Evolutionary conservation across 2,113 vertebrate species (phyloP), one percentile per base, ranked within the genome.

Genomic region (Lagopus muta): DNA sequence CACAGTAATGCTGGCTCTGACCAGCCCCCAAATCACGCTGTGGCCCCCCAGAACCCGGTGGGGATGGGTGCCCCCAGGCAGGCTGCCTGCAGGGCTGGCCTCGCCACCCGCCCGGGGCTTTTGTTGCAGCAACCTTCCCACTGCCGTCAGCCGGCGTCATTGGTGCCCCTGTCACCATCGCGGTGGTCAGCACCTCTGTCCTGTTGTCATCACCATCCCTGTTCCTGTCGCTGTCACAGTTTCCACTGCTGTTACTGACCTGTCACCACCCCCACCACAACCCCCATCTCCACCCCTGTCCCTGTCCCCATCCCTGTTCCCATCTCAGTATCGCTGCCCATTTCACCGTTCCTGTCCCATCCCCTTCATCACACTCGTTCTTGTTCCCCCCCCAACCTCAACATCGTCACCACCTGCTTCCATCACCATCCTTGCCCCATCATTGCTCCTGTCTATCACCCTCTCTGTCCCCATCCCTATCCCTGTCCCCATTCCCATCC

Each of bases 1-100:
- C 16, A 10, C 9, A 17, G 75, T 7, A 30, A 47, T 43, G 86
- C 70, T 7, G 25, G 62, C 91, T 86, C 88, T 21, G 54, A 48
- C 85, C 34, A 11, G 81, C 90, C 82, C 81, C 89, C 86, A 5
- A 92, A 87, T 85, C 1, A 12, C 11, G 2, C 71, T 1, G 0
- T 4, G 73, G 27, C 38, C 65, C 55, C n/a, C 82, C 28, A 32
- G 28, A 5, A 28, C 57, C 21, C 45, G 12, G 3, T 1, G 1
- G 81, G 45, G 55, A 38, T 8, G 24, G 1, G 73, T 24, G 32
- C 36, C 82, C 79, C 34, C 14, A 0, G 0, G 19, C 6, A 47
- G 15, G 2, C 13, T 30, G 3, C 3, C 3, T 45, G 8, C 1
- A 1, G 0, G 62, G 47, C 11, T 30, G 48, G 20, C 34, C 38